phyloP scores from a whole-genome alignment of 2,888 invertebrate genomes.

The Catocala fraxini region DNA sequence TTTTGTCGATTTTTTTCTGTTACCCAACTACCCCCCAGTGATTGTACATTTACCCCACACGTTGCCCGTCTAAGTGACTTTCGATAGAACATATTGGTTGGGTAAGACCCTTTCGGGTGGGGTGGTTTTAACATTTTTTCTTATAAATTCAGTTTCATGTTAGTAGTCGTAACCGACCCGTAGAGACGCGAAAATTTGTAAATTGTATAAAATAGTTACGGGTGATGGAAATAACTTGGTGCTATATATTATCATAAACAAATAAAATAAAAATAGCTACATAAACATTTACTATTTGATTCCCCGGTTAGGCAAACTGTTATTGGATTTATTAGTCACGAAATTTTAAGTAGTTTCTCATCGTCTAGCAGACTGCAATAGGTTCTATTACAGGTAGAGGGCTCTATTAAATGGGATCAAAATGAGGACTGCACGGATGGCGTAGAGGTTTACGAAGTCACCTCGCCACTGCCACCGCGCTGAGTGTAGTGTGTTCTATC shows the following conservation, averaged over 20 bases:
- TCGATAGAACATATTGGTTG: constrained; percentile 79
- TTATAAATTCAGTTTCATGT: constrained; percentile 64
- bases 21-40: constrained; percentile 53
- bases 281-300: too few relatives aligned
- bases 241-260: neutral
- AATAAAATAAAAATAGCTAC: too few relatives aligned
- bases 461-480: too few relatives aligned
- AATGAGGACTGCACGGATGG: too few relatives aligned
- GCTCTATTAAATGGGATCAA: too few relatives aligned
- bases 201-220: constrained; percentile 50
- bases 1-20: constrained; percentile 42
- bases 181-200: constrained; percentile 51
- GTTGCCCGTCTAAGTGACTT: constrained; percentile 78
- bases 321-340: too few relatives aligned
- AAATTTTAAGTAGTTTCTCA: too few relatives aligned
- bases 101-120: constrained; percentile 66
- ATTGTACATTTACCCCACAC: constrained; percentile 56
- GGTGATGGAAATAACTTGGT: constrained; percentile 18
- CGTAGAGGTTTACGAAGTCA: too few relatives aligned
- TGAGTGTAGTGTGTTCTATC: too few relatives aligned
- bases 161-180: constrained; percentile 45
- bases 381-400: too few relatives aligned
- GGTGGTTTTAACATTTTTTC: constrained; percentile 81
- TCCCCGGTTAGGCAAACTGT: too few relatives aligned
- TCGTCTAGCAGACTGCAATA: too few relatives aligned